These are phyloP conservation scores for Oreochromis niloticus DNA, from an alignment of 2,113 vertebrate genomes.

Conservation along the genomic window DNA sequence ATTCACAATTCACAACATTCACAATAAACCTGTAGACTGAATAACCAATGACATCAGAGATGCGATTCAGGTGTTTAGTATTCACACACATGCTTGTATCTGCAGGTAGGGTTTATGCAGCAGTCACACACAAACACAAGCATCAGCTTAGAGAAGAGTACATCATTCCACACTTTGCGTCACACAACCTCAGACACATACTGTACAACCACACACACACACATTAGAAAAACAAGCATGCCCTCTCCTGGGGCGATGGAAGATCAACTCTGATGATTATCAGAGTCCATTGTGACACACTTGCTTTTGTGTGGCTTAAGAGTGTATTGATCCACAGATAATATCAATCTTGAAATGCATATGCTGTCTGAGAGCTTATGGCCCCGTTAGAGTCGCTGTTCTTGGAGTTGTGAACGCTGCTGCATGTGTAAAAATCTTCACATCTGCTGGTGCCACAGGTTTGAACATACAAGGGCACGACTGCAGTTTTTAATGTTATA, in stretches of 20 bases:
- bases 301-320: neutral
- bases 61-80: neutral
- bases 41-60: neutral
- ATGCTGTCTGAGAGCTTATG: neutral
- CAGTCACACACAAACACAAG: neutral
- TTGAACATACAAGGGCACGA: neutral
- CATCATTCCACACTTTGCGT: neutral
- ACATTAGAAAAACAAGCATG: neutral
- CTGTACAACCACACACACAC: neutral
- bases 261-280: neutral
- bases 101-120: neutral
- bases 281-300: neutral
- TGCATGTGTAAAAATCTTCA: neutral
- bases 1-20: neutral
- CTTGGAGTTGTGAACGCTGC: neutral
- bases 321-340: neutral
- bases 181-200: neutral
- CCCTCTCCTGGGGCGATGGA: neutral
- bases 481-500: neutral
- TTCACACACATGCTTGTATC: neutral
- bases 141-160: neutral
- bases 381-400: neutral
- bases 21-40: neutral
- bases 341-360: conserved; percentile 8
- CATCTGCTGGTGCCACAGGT: neutral